A percentile compares a stretch with the other conserved stretches of the same genome.
Conservation (phyloP, 2,113 vertebrate species). For the Chrysochloris asiatica region DNA sequence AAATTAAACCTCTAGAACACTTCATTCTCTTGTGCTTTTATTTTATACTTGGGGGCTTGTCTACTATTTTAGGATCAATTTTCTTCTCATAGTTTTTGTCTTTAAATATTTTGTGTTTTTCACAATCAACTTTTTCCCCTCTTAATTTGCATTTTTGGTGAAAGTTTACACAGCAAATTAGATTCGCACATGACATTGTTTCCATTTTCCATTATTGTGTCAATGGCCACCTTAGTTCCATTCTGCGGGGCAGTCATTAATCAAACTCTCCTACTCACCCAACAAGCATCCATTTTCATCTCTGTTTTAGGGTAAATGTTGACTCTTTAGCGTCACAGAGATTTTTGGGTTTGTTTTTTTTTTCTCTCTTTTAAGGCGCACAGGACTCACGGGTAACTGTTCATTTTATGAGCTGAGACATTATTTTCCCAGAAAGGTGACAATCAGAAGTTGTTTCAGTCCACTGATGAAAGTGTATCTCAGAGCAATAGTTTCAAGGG, state of each 20-base stretch:
- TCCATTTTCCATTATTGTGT: neutral
- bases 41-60: neutral
- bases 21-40: neutral
- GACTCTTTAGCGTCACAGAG: neutral
- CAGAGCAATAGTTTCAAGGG: too few relatives aligned
- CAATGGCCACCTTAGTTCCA: neutral
- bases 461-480: neutral
- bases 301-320: neutral
- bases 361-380: too few relatives aligned
- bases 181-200: neutral
- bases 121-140: too few relatives aligned
- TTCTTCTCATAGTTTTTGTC: neutral
- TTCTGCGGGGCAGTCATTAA: neutral
- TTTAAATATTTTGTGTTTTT: neutral
- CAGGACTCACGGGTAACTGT: neutral
- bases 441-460: neutral
- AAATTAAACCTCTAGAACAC: neutral
- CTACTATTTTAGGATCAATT: neutral
- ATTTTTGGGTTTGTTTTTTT: too few relatives aligned
- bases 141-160: neutral
- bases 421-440: neutral
- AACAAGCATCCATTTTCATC: neutral
- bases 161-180: neutral
- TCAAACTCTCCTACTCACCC: neutral
- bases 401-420: neutral